Evolutionary conservation across 2,888 invertebrate species (phyloP), one percentile per base, ranked within the genome.

Genomic region (Frankliniella intonsa): DNA sequence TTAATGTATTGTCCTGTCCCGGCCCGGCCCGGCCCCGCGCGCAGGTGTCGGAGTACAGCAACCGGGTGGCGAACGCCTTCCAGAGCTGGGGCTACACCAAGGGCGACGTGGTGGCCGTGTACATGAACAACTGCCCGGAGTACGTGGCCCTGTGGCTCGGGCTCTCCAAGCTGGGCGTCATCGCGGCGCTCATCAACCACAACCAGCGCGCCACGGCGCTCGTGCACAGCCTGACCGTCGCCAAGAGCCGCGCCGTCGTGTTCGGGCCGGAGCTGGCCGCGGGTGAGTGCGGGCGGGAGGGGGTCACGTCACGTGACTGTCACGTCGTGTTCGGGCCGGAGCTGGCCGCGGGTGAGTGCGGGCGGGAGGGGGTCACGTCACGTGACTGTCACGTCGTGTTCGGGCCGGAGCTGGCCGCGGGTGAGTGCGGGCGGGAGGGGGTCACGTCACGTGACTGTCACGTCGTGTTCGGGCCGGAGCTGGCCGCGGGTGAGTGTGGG

Each of bases 71-170:
- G 17, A 82, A 84, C 79, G 84, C 84, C 81, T 85, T 85, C 81
- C 83, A 84, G 82, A 89, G 90, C 50, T 82, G 81, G 65, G 85
- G 86, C 17, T 80, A 85, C 83, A 85, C 87, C 81, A 87, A 88
- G 80, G 92, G 91, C 8, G 91, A 92, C 86, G 88, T 89, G 25
- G 89, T 92, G 3, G 91, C 91, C 1, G 85, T 92, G 25, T 90
- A 90, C 84, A 90, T 92, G 90, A 91, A 91, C 84, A 96, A 95
- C 86, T 86, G 90, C 8, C 90, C 90, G 1, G 90, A 92, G 85
- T 91, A 90, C 86, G 90, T 91, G 8, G 89, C 89, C 80, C 87
- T 90, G 49, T 92, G 92, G 92, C 87, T 92, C 49, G 92, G 92
- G 0, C 86, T 92, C 82, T 88, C 90, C 38, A 92, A 92, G 87